Base-by-base conservation (phyloP, 2,797 vertebrate genomes). In the Falco naumanni region DNA sequence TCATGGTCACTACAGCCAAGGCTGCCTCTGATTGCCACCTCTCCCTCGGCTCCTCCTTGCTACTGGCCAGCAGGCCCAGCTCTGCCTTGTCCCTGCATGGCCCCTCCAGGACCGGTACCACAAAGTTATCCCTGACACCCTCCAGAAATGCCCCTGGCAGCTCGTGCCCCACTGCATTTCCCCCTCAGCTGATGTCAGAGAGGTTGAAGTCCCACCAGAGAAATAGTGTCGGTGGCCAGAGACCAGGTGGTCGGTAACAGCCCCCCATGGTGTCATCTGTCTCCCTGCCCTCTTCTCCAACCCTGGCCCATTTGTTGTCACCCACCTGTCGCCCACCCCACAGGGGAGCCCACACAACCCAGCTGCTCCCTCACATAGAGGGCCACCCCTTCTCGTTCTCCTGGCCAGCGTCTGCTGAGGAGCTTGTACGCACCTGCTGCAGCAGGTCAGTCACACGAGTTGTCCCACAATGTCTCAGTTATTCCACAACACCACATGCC, bases 371-470 rank as follows among this genome's bases (percentile, higher is more conserved):
- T 10, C 34, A 65, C 0, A 0, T 7, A 26, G 39, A 53, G 6
- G 7, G 10, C 22, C 13, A 41, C 4, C 24, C 21, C 13, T 87
- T 16, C 22, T 43, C 41, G 19, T 28, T 0, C 0, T 72, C 47
- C 47, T 26, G 56, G 12, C 8, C 60, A 72, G 22, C 13, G 8
- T 48, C 31, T 54, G 31, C 13, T 59, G 29, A 53, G 21, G 18
- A 70, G 10, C 18, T 53, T 41, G 21, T 47, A 37, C 26, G 11
- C 2, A 1, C 41, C 34, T 0, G 0, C n/a, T 3, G 2, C 16
- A 72, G 19, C 14, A 25, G 0, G 1, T 26, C 6, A 1, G 39
- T 45, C 24, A 41, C 37, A 34, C 1, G 2, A 54, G 11, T 16
- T 72, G 26, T 54, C 28, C 47, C 17, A 29, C 14, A 14, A 31